Base-by-base conservation (phyloP, 2,797 vertebrate genomes). In the Silurus lanzhouensis region DNA sequence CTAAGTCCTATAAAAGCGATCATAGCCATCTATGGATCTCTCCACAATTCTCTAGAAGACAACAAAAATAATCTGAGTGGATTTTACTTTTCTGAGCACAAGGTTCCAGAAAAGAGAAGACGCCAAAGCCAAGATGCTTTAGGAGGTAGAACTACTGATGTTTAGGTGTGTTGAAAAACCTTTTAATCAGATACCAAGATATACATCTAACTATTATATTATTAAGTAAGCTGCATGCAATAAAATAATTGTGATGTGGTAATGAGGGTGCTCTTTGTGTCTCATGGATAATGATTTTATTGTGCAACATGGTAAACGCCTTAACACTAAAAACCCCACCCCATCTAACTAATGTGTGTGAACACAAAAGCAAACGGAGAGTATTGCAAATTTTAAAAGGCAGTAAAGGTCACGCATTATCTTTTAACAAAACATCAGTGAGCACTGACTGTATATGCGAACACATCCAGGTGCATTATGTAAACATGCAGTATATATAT, bases 31-130 rank as follows among this genome's bases (percentile, higher is more conserved):
- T 9, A 72, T 85, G 82, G 88, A 0, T 38, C 87, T 48, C 86
- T 93, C 70, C 74, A 93, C 77, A 92, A 91, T 52, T 86, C 91
- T 15, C 85, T 91, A 22, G 85, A 90, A n/a, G 89, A 91, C 48
- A 87, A 88, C 7, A 87, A 88, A 6, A 83, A 90, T 52, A 84
- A 72, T 14, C 83, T 89, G 55, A 92, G 87, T 64, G 90, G 91
- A n/a, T 64, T 83, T 12, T 90, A 89, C 78, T 92, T 92, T 86
- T 90, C 88, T 27, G 66, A 78, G 70, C 91, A 90, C 48, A 81
- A 83, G 1, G 83, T 87, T 87, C 38, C 88, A 90, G 82, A 91
- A 88, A 22, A 86, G 77, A 81, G 90, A 92, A 27, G 75, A 88
- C 31, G 84, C 90, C 6, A 70, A 68, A 13, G 89, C 89, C 64